Evolutionary conservation across 2,888 invertebrate species (phyloP).

Genomic region (Parnassius glacialis): DNA sequence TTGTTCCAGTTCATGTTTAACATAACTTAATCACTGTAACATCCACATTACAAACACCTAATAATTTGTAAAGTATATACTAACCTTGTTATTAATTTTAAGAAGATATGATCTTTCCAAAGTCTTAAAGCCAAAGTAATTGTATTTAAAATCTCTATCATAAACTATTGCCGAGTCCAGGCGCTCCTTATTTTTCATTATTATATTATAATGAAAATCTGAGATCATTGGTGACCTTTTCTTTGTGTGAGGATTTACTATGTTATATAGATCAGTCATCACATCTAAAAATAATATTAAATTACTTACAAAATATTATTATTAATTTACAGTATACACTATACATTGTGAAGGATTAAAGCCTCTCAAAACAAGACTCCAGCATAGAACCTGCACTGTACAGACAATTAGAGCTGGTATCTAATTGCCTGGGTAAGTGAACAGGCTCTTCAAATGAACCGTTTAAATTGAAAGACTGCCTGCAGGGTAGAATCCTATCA

Average conservation of each 20-base stretch:
- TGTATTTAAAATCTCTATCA: constrained; percentile 97
- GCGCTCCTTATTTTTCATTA: constrained; percentile 92
- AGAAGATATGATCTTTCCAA: constrained; percentile 96
- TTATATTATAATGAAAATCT: constrained; percentile 88
- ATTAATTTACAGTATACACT: too few species aligned
- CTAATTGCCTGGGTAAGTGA: too few species aligned
- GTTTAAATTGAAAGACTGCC: too few species aligned
- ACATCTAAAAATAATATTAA: constrained; percentile 85
- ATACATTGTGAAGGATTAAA: too few species aligned
- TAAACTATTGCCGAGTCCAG: constrained; percentile 98
- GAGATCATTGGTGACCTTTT: constrained; percentile 91
- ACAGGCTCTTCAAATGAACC: too few species aligned
- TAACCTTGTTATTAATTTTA: constrained; percentile 91
- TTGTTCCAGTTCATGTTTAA: too few species aligned
- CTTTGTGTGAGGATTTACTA: constrained; percentile 87
- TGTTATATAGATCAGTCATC: constrained; percentile 90
- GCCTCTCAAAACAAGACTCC: too few species aligned
- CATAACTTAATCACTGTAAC: too few species aligned
- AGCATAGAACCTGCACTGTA: too few species aligned
- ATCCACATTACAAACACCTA: too few species aligned
- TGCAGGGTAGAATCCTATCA: too few species aligned
- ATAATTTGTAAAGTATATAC: constrained; percentile 1
- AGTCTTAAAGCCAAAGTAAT: constrained; percentile 99
- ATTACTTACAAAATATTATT: background rate
- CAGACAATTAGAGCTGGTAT: too few species aligned